These are phyloP conservation scores for Musca vetustissima DNA, from an alignment of 1,140 invertebrate species.

Conservation along the genomic window DNA sequence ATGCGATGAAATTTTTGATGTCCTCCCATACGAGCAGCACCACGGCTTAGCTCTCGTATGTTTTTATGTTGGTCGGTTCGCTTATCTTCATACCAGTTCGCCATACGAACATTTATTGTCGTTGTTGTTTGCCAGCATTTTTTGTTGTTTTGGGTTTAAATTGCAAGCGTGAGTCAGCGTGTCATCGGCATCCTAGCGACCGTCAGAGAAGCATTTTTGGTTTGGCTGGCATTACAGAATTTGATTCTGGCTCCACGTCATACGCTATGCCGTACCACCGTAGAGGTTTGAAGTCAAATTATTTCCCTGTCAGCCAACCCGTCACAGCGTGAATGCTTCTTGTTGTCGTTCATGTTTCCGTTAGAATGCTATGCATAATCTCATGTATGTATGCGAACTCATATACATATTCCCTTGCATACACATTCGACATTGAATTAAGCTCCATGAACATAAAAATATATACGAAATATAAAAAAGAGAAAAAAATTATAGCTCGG, in stretches of 20 bases:
- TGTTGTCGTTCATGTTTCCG: slow-evolving; percentile 3
- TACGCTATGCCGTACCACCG: neutral
- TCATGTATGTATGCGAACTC: no score
- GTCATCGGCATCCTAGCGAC: no score
- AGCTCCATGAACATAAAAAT: no score
- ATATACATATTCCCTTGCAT: no score
- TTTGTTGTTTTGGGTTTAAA: slow-evolving; percentile 7
- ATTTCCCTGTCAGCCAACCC: slow-evolving; percentile 14
- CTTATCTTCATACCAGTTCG: neutral
- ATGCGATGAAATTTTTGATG: slow-evolving; percentile 18
- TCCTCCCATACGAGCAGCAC: neutral
- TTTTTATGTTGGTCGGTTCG: neutral
- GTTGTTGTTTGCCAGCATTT: neutral
- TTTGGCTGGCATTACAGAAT: no score
- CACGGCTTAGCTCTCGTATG: no score
- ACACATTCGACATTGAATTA: no score
- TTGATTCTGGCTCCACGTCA: no score
- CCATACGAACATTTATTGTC: neutral
- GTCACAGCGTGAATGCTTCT: slow-evolving; percentile 11
- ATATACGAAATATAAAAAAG: no score
- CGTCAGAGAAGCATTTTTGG: no score
- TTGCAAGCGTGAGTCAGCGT: no score
- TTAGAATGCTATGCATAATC: neutral
- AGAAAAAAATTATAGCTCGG: no score
- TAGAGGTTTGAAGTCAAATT: slow-evolving; percentile 17